Base-by-base conservation (phyloP, 2,888 invertebrate genomes). In the Drosophila prolongata region DNA sequence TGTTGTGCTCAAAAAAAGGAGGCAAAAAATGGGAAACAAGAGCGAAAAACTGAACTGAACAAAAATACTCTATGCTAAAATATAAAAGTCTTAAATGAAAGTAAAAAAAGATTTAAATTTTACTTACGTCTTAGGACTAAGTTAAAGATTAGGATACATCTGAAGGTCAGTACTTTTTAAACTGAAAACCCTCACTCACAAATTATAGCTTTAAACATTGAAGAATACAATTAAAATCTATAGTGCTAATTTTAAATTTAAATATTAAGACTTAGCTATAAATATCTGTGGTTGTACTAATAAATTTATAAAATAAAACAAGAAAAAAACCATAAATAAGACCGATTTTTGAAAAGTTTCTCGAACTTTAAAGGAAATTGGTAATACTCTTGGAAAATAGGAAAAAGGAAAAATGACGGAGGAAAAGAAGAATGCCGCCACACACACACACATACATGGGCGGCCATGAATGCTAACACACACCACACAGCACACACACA, bases 1-100 rank as follows among this genome's bases (percentile, higher is more conserved):
- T 83, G 83, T 83, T 83, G 84, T 83, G 83, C 78, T 76, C 27
- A 65, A 54, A 66, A 66, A 80, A 73, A 60, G 14, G 8, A 30
- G 8, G 30, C 30, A 30, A 30, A 14, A 67, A 65, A 49, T 35
- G 49, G 49, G 13, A 65, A 54, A 16, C 0, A 14, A 16, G n/a
- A 24, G 9, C n/a, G 6, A 10, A 34, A 34, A n/a, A 44, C 14
- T 10, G 1, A 3, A 10, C 8, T n/a, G 10, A 62, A 40, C 13
- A 16, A 13, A 9, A 34, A 62, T 47, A 62, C 64, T 1, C 61
- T 62, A 10, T 13, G 3, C 2, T 6, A 8, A 4, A 38, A 38
- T 10, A 35, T 35, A 11, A 4, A 10, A 11, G 3, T 35, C 10
- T 11, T 11, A 11, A 35, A 3, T 35, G 10, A 35, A 30, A 30